These are phyloP conservation scores for Megaustenia siamemsis DNA, from an alignment of 2,888 invertebrate species.

Conservation along the genomic window DNA sequence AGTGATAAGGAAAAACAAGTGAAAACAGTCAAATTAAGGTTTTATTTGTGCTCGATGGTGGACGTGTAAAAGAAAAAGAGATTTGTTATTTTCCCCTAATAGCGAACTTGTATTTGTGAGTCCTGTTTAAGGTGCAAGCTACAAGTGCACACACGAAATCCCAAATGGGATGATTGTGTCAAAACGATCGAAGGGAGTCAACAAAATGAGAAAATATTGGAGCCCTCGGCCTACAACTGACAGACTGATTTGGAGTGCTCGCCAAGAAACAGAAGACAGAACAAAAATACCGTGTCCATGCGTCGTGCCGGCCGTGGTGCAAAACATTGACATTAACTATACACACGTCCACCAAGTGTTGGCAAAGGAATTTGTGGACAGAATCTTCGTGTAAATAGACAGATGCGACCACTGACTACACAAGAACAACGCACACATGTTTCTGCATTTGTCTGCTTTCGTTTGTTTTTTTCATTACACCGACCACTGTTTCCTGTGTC, in stretches of 20 bases:
- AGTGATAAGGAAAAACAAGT: too few relatives aligned
- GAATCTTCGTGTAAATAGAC: constrained; percentile 32
- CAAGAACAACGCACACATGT: background rate
- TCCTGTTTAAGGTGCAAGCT: too few relatives aligned
- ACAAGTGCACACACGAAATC: background rate
- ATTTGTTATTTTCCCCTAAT: too few relatives aligned
- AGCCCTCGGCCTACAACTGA: background rate
- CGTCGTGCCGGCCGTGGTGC: constrained; percentile 12
- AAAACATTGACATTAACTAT: constrained; percentile 33
- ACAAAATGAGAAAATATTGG: background rate
- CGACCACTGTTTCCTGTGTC: constrained; percentile 29
- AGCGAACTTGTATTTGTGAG: too few relatives aligned
- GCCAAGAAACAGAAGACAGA: background rate
- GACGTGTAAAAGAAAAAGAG: too few relatives aligned
- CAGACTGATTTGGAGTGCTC: background rate
- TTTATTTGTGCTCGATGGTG: too few relatives aligned
- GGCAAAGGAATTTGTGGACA: constrained; percentile 1
- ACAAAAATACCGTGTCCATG: constrained; percentile 25
- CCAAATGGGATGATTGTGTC: background rate
- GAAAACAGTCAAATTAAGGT: too few relatives aligned
- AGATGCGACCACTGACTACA: constrained; percentile 14
- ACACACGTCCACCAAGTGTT: constrained; percentile 16
- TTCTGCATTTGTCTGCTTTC: constrained; percentile 6
- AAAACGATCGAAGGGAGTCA: background rate
- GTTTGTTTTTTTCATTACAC: constrained; percentile 41